Evolutionary conservation across 2,888 invertebrate species (phyloP).

Genomic region (Laspeyria flexula): DNA sequence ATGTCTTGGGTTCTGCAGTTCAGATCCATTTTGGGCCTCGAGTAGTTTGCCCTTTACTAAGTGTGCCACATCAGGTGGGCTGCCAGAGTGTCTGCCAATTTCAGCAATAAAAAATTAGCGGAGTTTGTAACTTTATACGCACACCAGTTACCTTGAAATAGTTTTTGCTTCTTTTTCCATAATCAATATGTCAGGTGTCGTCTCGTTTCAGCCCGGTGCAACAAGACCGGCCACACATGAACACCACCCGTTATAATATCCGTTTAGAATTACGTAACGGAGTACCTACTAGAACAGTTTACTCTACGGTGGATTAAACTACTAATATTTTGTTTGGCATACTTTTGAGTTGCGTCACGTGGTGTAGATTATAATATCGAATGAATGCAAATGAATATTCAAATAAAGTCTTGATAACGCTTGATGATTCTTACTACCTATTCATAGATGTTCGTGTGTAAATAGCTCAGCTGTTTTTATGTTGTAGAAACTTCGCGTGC

Average conservation of each 20-base stretch:
- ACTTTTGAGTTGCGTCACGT: neutral
- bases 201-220: constrained; percentile 36
- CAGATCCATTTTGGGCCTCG: too few species aligned
- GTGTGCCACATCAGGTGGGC: too few species aligned
- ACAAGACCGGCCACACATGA: constrained; percentile 33
- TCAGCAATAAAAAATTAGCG: too few species aligned
- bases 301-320: neutral
- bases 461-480: constrained; percentile 4
- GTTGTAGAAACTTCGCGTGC: constrained; percentile 7
- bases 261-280: constrained; percentile 18
- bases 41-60: too few species aligned
- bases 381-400: constrained; percentile 15
- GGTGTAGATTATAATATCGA: constrained; percentile 14
- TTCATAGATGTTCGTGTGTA: constrained; percentile 4
- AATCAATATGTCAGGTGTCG: constrained; percentile 51
- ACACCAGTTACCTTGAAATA: constrained; percentile 65
- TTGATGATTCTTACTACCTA: constrained; percentile 4
- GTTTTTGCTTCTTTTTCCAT: constrained; percentile 62
- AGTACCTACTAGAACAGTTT: constrained; percentile 6
- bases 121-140: constrained; percentile 47
- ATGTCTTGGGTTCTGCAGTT: too few species aligned
- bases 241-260: constrained; percentile 21
- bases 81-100: too few species aligned
- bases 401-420: constrained; percentile 8
- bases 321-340: neutral